Evolutionary conservation across 1,140 invertebrate genomes (phyloP).

Genomic region (Octopus bimaculoides): DNA sequence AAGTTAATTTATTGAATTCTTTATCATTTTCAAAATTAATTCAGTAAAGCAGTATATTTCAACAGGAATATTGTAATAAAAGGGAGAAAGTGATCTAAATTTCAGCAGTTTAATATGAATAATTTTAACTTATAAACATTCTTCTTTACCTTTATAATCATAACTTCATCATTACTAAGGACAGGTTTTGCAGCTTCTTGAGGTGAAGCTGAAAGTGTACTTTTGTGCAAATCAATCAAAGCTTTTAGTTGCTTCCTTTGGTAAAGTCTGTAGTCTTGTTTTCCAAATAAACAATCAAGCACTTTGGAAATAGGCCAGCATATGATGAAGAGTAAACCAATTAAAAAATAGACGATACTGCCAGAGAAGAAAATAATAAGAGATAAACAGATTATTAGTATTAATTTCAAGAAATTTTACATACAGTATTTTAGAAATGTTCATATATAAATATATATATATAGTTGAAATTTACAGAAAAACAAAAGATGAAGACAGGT

Average conservation of each 20-base stretch:
- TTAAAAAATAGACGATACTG: constrained; percentile 52
- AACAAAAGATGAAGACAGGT: no score
- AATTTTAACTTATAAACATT: no score
- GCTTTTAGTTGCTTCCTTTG: constrained; percentile 47
- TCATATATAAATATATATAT: no score
- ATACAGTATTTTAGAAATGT: neutral
- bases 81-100: no score
- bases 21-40: no score
- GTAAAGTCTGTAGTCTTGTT: constrained; percentile 46
- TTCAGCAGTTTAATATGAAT: no score
- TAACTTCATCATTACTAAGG: constrained; percentile 45
- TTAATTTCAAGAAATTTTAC: neutral
- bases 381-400: neutral
- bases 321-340: constrained; percentile 48
- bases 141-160: constrained; percentile 45
- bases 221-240: constrained; percentile 44
- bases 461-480: no score
- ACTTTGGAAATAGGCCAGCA: constrained; percentile 53
- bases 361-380: neutral
- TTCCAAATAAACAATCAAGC: constrained; percentile 48
- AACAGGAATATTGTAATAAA: no score
- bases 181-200: constrained; percentile 23
- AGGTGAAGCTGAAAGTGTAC: neutral
- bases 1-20: no score
- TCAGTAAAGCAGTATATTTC: no score